Conservation (phyloP, 2,888 invertebrate genomes). For the Patella pellucida region DNA sequence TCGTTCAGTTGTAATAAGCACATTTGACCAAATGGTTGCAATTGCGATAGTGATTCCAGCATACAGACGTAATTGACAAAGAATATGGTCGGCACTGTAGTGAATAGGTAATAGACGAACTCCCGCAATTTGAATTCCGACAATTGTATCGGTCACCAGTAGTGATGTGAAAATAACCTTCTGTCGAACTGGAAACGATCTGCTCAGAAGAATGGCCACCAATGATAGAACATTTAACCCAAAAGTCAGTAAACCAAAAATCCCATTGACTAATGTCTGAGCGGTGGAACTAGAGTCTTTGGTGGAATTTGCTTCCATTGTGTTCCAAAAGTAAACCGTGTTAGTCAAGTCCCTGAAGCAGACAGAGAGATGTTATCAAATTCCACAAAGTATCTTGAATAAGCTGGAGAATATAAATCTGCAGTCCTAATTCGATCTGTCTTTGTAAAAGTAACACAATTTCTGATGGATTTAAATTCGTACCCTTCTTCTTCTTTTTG, state of each 20-base stretch:
- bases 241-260: neutral
- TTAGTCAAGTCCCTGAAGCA: no score
- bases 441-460: no score
- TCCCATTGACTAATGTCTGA: neutral
- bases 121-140: neutral
- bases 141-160: neutral
- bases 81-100: neutral
- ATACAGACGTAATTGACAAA: neutral
- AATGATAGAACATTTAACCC: neutral
- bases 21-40: neutral
- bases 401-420: no score
- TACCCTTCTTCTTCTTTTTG: no score
- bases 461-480: no score
- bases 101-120: neutral
- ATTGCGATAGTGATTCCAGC: neutral
- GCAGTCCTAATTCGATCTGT: no score
- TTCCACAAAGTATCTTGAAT: no score
- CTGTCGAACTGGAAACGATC: neutral
- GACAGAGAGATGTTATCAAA: no score
- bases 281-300: no score
- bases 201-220: neutral
- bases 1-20: neutral
- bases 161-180: neutral
- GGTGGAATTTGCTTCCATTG: no score
- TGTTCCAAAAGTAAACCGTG: no score